phyloP scores from a whole-genome alignment of 2,113 vertebrate species.

The Neopipo cinnamomea region DNA sequence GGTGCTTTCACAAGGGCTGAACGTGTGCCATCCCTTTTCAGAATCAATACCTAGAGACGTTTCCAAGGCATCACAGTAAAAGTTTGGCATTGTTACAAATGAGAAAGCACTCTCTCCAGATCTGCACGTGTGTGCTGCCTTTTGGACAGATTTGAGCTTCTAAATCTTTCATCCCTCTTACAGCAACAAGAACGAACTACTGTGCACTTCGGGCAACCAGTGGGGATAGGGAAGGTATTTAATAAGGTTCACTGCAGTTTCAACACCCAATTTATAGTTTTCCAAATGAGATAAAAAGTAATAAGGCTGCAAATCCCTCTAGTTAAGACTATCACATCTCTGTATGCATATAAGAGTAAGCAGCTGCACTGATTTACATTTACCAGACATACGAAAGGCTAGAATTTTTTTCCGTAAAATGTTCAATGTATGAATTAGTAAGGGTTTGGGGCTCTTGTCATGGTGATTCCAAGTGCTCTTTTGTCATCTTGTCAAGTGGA shows the following conservation, averaged over 20 bases:
- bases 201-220: neutral
- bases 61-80: constrained; percentile 62
- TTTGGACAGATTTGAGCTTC: neutral
- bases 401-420: neutral
- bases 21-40: neutral
- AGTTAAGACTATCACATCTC: neutral
- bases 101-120: constrained; percentile 20
- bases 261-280: neutral
- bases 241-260: neutral
- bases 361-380: constrained; percentile 10
- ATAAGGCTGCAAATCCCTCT: neutral
- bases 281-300: constrained; percentile 19
- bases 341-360: neutral
- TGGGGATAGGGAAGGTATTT: neutral
- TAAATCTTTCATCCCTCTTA: constrained; percentile 4
- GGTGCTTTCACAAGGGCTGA: constrained; percentile 1
- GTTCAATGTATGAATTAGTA: constrained; percentile 16
- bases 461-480: neutral
- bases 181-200: neutral
- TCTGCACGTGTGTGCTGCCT: neutral
- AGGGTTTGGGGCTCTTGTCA: neutral
- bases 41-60: constrained; percentile 11
- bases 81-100: constrained; percentile 25
- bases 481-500: constrained; percentile 1
- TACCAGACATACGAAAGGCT: neutral